A percentile compares a stretch with the other conserved stretches of the same genome.
phyloP scores from a whole-genome alignment of 2,113 vertebrate genomes.

The Oryzias celebensis region DNA sequence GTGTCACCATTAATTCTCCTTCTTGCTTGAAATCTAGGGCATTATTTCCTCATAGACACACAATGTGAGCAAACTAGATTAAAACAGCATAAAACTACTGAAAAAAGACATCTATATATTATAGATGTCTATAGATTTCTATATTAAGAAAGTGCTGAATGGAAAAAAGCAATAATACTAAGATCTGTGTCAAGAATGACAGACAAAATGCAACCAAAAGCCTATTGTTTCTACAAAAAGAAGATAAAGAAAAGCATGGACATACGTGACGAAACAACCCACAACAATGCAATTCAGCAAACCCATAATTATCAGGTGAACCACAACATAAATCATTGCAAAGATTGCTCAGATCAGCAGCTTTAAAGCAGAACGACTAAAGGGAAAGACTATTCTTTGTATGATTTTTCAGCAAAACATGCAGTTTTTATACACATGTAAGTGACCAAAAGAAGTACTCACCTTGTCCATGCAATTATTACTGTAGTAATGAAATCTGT shows the following conservation, averaged over 20 bases:
- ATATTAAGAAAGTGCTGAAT: conserved; percentile 8
- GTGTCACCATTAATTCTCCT: conserved; percentile 23
- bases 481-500: conserved; percentile 72
- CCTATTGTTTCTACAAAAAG: conserved; percentile 20
- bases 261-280: neutral
- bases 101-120: conserved; percentile 39
- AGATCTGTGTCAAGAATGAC: conserved; percentile 6
- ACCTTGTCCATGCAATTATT: conserved; percentile 65
- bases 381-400: conserved; percentile 3
- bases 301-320: conserved; percentile 23
- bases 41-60: conserved; percentile 45
- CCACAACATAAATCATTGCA: neutral
- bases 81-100: conserved; percentile 27
- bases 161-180: conserved; percentile 16
- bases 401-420: conserved; percentile 5
- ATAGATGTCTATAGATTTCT: conserved; percentile 19
- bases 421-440: conserved; percentile 18
- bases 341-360: conserved; percentile 7
- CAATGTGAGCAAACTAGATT: conserved; percentile 27
- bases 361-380: conserved; percentile 1
- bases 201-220: conserved; percentile 6
- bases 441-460: conserved; percentile 26
- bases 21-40: conserved; percentile 29
- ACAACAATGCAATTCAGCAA: neutral
- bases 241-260: conserved; percentile 6